Base-by-base conservation (phyloP, 2,888 invertebrate species). In the Eupithecia vulgata region DNA sequence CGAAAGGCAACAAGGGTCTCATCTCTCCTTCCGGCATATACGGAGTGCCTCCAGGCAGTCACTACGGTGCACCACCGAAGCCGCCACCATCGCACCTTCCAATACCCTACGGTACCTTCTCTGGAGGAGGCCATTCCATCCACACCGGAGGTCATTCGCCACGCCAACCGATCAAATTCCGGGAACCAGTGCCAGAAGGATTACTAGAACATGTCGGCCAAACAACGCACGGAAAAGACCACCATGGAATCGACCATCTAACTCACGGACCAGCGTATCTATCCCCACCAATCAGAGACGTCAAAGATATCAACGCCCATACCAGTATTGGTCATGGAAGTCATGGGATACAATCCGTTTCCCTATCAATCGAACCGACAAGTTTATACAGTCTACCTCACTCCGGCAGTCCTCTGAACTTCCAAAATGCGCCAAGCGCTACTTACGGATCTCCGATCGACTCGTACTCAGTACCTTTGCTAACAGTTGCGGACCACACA, bases 121-220 rank as follows among this genome's bases (percentile, higher is more conserved):
- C 94, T 0, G 94, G 94, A 7, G 94, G 94, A 0, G 91, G 91
- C 0, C 90, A 91, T 75, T 85, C 92, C 0, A 86, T 88, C 45
- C 88, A 91, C 77, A 85, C 93, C 0, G 93, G 95, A 3, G 90
- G 92, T 1, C 89, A 85, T 67, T 86, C 87, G 0, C 95, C 96
- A 0, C 94, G 93, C 82, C 94, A 95, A 45, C 97, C 97, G 0
- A 95, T 97, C 7, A 95, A 96, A 78, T 97, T 97, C 87, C 95
- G 97, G 65, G 96, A 97, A n/a, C 95, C 96, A 0, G 96, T 97
- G 0, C 97, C 97, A 0, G 94, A 95, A 68, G 97, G 96, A 0
- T 88, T 97, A 6, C 90, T 97, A 5, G 95, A 96, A 79, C 96
- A 95, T 68, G 95, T 96, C 76, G 96, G 95, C 0, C 95, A 96